Conservation (phyloP, 2,888 invertebrate species). For the Drosophila suboccidentalis region DNA sequence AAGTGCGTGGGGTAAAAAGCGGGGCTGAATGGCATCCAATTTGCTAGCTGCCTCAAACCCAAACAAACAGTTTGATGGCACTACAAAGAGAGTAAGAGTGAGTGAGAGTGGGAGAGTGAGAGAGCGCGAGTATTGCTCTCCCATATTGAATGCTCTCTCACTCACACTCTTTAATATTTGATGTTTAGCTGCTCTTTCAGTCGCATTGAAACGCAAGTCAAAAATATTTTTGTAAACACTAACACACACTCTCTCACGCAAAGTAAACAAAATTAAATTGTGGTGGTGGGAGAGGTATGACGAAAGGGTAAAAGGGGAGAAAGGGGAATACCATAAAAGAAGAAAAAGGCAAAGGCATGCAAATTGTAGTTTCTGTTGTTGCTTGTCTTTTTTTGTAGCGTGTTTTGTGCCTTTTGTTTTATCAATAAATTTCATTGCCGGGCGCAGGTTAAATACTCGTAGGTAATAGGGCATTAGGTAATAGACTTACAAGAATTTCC, state of each 20-base stretch:
- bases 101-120: not conserved
- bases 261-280: conserved; percentile 40
- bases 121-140: conserved; percentile 3
- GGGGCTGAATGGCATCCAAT: conserved; percentile 34
- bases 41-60: conserved; percentile 66
- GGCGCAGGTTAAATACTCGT: conserved; percentile 12
- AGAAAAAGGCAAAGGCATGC: conserved; percentile 33
- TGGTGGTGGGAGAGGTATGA: not conserved
- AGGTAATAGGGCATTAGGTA: conserved; percentile 23
- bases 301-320: not conserved
- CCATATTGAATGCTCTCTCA: conserved; percentile 4
- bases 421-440: conserved; percentile 41
- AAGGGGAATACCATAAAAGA: conserved; percentile 28
- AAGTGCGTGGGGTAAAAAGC: not conserved
- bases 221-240: conserved; percentile 36
- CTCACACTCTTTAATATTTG: conserved; percentile 10
- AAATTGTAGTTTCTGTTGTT: conserved; percentile 22
- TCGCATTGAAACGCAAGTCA: conserved; percentile 29
- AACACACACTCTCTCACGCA: conserved; percentile 8
- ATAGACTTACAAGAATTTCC: conserved; percentile 71
- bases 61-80: conserved; percentile 63
- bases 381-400: not conserved
- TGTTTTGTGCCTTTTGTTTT: conserved; percentile 41
- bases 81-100: conserved; percentile 18
- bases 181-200: conserved; percentile 20